Evolutionary conservation across 2,113 vertebrate genomes (phyloP).

Genomic region (Melanerpes formicivorus): DNA sequence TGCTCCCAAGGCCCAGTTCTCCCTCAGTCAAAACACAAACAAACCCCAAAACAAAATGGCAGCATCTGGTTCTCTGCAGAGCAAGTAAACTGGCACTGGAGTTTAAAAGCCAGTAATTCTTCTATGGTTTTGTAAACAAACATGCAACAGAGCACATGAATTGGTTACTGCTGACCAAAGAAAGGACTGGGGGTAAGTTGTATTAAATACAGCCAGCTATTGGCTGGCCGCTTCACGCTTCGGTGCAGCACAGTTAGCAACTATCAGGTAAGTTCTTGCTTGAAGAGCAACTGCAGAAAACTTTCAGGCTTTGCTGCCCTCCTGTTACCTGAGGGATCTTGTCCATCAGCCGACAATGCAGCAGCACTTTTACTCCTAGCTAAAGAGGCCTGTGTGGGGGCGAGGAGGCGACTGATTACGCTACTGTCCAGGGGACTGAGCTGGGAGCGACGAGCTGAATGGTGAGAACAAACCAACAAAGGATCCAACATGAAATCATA

Average conservation of each 20-base stretch:
- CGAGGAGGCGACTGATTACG: constrained; percentile 88
- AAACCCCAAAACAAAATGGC: background rate
- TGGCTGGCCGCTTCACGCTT: background rate
- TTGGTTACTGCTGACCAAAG: background rate
- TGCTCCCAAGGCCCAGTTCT: background rate
- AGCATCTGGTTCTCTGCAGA: background rate
- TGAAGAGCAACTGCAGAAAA: constrained; percentile 2
- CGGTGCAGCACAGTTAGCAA: background rate
- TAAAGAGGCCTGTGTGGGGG: constrained; percentile 91
- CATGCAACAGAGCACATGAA: background rate
- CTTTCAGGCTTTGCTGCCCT: constrained; percentile 24
- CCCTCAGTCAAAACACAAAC: background rate
- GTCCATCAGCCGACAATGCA: constrained; percentile 85
- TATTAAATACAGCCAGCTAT: background rate
- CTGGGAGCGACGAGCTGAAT: constrained; percentile 82
- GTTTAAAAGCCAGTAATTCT: background rate
- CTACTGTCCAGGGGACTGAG: constrained; percentile 84
- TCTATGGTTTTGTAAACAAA: background rate
- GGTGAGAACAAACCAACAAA: constrained; percentile 76
- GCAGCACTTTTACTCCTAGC: constrained; percentile 93
- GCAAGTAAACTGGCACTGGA: background rate
- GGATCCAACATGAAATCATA: constrained; percentile 61
- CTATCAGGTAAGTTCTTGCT: background rate
- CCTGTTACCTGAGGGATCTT: constrained; percentile 87
- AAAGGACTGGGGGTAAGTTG: background rate